Evolutionary conservation across 2,888 invertebrate genomes (phyloP).

Genomic region (Itoplectis maculator): DNA sequence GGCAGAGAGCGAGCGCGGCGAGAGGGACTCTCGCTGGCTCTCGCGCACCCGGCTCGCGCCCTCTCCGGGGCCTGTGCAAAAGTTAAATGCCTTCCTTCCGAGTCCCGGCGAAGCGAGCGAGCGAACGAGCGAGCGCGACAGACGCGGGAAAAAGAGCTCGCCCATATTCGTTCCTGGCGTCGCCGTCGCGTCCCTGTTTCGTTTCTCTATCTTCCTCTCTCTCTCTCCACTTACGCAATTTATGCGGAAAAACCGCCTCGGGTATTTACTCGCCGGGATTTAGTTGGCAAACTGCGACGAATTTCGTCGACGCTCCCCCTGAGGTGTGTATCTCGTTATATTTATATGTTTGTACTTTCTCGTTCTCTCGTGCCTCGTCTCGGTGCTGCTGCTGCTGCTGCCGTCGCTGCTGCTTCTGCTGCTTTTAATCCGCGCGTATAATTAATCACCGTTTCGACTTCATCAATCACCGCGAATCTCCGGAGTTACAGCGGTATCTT

Average conservation of each 20-base stretch:
- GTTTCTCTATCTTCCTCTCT: no score
- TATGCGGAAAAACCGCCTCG: conserved; percentile 36
- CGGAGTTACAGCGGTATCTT: background rate
- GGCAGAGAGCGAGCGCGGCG: conserved; percentile 1
- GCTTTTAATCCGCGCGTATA: background rate
- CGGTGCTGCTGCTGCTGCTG: no score
- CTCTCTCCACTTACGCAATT: conserved; percentile 46
- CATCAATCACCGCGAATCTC: background rate
- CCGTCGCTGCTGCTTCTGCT: no score
- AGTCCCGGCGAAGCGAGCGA: background rate
- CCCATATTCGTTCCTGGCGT: conserved; percentile 27
- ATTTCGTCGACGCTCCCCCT: background rate
- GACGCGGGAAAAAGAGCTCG: conserved; percentile 21
- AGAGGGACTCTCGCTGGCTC: conserved; percentile 16
- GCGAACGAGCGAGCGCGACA: background rate
- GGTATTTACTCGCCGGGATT: conserved; percentile 41
- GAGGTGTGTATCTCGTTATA: conserved; percentile 34
- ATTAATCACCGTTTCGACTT: background rate
- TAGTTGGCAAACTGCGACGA: conserved; percentile 41
- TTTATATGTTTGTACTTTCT: background rate
- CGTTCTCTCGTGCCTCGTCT: background rate
- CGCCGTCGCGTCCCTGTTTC: conserved; percentile 1
- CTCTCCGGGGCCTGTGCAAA: conserved; percentile 39
- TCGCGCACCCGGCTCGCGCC: background rate
- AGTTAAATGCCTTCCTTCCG: conserved; percentile 60